These are phyloP conservation scores for Calosoma granatense DNA, from an alignment of 1,140 invertebrate species.

Conservation along the genomic window DNA sequence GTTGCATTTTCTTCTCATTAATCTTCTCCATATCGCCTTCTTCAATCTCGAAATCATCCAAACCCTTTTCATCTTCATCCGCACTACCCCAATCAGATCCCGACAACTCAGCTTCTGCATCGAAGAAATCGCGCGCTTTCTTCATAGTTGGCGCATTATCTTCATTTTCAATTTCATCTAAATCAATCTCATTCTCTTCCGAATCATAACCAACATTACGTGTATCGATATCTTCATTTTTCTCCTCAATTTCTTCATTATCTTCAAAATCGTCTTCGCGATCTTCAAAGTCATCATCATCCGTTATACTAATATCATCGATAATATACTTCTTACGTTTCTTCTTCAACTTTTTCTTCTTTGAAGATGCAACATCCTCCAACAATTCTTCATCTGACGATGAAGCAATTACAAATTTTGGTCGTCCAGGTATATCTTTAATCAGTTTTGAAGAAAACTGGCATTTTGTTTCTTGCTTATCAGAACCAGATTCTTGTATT, in stretches of 20 bases:
- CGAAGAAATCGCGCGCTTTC: constrained; percentile 57
- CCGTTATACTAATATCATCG: constrained; percentile 28
- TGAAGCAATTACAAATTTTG: constrained; percentile 14
- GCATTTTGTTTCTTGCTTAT: neutral
- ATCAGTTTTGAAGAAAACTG: neutral
- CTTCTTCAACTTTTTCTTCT: constrained; percentile 32
- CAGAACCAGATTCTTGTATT: neutral
- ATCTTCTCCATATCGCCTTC: constrained; percentile 67
- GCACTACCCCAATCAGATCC: constrained; percentile 71
- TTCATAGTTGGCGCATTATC: constrained; percentile 28
- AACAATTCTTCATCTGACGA: constrained; percentile 41
- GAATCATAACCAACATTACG: constrained; percentile 59
- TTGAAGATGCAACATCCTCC: constrained; percentile 26
- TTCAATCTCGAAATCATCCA: constrained; percentile 65
- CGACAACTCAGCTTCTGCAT: constrained; percentile 77
- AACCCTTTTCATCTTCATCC: constrained; percentile 63
- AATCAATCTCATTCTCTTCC: constrained; percentile 60
- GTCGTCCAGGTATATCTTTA: neutral
- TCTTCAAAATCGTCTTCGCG: constrained; percentile 31
- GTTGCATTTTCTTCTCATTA: constrained; percentile 51
- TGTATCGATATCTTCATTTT: constrained; percentile 30
- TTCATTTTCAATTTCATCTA: constrained; percentile 17
- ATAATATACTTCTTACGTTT: constrained; percentile 21
- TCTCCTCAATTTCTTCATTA: constrained; percentile 25
- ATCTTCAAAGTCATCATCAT: constrained; percentile 31